phyloP scores from a whole-genome alignment of 2,113 vertebrate species.

The Macrotis lagotis region DNA sequence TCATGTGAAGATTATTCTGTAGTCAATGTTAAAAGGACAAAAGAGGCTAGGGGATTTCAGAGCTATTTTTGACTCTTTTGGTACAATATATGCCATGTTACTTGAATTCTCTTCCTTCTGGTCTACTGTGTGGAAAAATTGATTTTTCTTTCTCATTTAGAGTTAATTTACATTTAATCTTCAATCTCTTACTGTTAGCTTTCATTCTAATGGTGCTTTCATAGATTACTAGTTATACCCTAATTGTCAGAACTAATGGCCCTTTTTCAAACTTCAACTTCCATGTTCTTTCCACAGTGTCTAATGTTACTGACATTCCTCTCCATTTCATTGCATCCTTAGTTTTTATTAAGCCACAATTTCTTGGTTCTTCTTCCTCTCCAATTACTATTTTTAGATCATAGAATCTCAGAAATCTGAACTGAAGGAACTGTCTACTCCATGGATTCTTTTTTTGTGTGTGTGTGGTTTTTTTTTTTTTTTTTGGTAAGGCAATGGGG shows the following conservation, averaged over 20 bases:
- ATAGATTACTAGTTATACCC: background rate
- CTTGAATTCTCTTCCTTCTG: background rate
- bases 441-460: background rate
- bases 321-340: background rate
- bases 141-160: background rate
- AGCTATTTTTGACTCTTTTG: background rate
- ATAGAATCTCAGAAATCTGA: background rate
- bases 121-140: background rate
- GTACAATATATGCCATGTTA: background rate
- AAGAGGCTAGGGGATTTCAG: background rate
- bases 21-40: background rate
- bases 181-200: background rate
- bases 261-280: background rate
- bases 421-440: background rate
- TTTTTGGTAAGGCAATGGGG: too few relatives aligned
- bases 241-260: background rate
- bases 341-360: background rate
- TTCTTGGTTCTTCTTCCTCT: background rate
- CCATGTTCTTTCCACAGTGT: background rate
- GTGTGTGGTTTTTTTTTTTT: too few relatives aligned
- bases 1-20: background rate
- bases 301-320: background rate
- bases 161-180: background rate
- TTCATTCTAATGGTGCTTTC: background rate
- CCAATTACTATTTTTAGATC: background rate